Evolutionary conservation across 2,797 vertebrate genomes (phyloP).

Genomic region (Antennarius maculatus): DNA sequence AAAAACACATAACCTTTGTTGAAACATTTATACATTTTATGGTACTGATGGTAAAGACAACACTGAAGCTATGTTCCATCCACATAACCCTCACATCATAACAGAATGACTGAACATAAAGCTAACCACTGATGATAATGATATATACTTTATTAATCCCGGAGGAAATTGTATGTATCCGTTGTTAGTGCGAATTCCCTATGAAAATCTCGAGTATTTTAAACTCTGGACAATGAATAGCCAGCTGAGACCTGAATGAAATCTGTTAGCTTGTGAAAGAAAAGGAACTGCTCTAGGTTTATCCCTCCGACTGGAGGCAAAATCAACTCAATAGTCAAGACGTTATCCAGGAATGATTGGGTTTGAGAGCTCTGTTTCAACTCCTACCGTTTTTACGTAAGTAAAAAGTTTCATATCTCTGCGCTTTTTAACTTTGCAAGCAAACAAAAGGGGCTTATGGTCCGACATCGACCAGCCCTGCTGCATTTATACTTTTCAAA

Average conservation of each 20-base stretch:
- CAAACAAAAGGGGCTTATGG: background rate
- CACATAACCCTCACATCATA: slow-evolving; percentile 8
- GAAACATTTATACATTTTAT: background rate
- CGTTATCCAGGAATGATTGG: background rate
- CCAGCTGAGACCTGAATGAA: background rate
- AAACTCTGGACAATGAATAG: too few relatives aligned
- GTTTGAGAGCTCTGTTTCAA: background rate
- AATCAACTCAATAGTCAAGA: background rate
- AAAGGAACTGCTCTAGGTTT: background rate
- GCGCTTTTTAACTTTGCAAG: background rate
- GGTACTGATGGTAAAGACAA: background rate
- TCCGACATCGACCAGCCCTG: too few relatives aligned
- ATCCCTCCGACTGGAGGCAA: background rate
- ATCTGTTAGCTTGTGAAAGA: background rate
- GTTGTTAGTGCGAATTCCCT: slow-evolving; percentile 19
- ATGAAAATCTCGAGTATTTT: background rate
- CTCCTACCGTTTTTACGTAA: background rate
- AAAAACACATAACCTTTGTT: background rate
- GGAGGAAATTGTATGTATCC: too few relatives aligned
- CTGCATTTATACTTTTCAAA: too few relatives aligned
- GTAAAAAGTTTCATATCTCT: background rate
- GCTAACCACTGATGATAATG: too few relatives aligned
- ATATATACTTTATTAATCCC: too few relatives aligned
- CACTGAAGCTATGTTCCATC: background rate
- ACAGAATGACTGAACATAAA: slow-evolving; percentile 17